Base-by-base conservation (phyloP, 2,888 invertebrate genomes). In the Gortyna flavago region DNA sequence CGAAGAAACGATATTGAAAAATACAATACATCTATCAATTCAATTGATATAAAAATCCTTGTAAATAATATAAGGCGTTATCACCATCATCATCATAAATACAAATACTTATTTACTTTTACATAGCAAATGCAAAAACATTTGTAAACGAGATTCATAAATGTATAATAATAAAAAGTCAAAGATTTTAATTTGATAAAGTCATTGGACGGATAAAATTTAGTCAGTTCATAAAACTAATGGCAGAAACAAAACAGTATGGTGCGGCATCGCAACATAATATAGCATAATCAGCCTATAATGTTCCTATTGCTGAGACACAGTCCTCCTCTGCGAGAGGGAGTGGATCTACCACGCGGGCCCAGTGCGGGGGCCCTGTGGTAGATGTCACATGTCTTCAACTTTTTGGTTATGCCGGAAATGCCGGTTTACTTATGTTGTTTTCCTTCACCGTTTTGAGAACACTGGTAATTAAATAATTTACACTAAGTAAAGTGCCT, bases 191-290 rank as follows among this genome's bases (percentile, higher is more conserved):
- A 16, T 54, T 13, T 57, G 59, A 44, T 8, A 59, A 25, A 62
- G 5, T 38, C 48, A 68, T 48, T 81, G 82, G 82, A 83, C 82
- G 82, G 82, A 83, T 29, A 21, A 4, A 62, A 67, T 54, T 25
- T 35, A 75, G 81, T 85, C 82, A 35, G 41, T 72, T 64, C 85
- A 85, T 75, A 81, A 0, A 57, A 68, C 29, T 75, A 85, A 25
- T 18, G 44, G 9, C 72, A 35, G 48, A 71, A 80, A 69, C 80
- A 44, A 51, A 29, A 13, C 35, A 65, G 44, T 51, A 0, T 0
- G 59, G 44, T 84, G 32, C 4, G 48, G 59, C 9, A 51, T 11
- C 3, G 4, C 59, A 69, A 62, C 11, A 32, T 32, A 13, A 2
- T 7, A 21, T 32, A 21, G 0, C 32, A 44, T 29, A 13, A 51